Evolutionary conservation across 2,113 vertebrate genomes (phyloP).

Genomic region (Trichechus manatus): DNA sequence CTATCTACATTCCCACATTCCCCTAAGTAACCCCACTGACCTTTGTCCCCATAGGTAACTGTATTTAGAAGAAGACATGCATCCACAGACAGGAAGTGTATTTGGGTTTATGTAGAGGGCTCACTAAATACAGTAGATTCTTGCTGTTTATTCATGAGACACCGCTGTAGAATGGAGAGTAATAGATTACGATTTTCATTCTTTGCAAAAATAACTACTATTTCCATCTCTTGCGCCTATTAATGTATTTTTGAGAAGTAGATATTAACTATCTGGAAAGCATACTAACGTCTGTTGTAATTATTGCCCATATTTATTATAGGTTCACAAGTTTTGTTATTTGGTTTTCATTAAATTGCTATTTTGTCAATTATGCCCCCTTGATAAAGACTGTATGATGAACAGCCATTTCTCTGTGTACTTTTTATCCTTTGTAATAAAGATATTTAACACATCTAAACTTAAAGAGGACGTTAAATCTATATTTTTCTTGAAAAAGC

Average conservation of each 20-base stretch:
- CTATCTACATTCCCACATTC: not conserved
- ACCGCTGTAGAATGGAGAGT: not conserved
- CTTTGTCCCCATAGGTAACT: no score
- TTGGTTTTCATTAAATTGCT: not conserved
- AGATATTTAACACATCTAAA: not conserved
- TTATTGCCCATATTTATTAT: not conserved
- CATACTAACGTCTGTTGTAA: not conserved
- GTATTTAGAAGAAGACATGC: not conserved
- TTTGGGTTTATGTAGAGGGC: not conserved
- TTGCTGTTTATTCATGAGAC: not conserved
- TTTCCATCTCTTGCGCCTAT: not conserved
- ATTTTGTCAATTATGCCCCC: not conserved
- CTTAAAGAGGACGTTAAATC: not conserved
- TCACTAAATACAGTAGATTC: not conserved
- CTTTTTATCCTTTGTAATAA: not conserved
- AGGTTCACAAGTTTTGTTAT: not conserved
- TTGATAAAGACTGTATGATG: not conserved
- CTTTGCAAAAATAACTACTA: not conserved
- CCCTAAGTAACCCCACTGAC: rapidly evolving
- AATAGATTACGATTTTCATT: not conserved
- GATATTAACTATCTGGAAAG: not conserved
- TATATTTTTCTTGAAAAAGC: not conserved
- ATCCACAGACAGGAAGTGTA: not conserved
- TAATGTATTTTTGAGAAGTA: not conserved
- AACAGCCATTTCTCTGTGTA: not conserved